These are phyloP conservation scores for Linnaemya vulpina DNA, from an alignment of 2,888 invertebrate genomes.

Conservation along the genomic window DNA sequence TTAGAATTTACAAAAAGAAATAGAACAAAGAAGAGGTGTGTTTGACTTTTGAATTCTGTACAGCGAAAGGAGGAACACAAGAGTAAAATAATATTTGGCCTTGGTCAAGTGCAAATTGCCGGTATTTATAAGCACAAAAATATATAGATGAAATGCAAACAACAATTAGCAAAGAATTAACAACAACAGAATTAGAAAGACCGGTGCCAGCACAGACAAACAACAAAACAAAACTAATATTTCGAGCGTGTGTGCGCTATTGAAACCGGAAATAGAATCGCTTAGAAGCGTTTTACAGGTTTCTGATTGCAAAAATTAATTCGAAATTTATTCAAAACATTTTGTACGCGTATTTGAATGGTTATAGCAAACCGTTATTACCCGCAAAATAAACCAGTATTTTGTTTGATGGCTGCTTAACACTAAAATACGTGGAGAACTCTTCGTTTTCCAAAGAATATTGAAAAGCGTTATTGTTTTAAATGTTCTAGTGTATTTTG, in stretches of 20 bases:
- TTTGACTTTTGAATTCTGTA: not conserved
- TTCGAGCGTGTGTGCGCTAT: conserved; percentile 12
- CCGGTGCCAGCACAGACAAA: not conserved
- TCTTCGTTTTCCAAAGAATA: too few species aligned
- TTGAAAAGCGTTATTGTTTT: too few species aligned
- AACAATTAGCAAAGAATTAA: conserved; percentile 3
- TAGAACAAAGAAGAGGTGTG: not conserved
- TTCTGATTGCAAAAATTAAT: not conserved
- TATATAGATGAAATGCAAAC: not conserved
- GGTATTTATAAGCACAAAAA: conserved; percentile 48
- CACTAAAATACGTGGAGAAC: too few species aligned
- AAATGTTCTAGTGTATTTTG: too few species aligned
- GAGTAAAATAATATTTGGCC: conserved; percentile 39
- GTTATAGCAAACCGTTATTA: too few species aligned
- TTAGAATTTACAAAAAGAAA: conserved; percentile 6
- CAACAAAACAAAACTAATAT: not conserved
- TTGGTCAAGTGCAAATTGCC: conserved; percentile 71
- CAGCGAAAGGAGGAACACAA: not conserved
- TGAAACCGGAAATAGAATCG: conserved; percentile 51
- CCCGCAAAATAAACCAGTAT: too few species aligned
- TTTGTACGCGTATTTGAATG: not conserved
- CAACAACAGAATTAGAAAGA: conserved; percentile 15
- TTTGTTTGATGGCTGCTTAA: too few species aligned
- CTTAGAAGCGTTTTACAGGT: not conserved
- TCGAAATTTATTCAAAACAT: not conserved